Evolutionary conservation across 2,888 invertebrate species (phyloP).

Genomic region (Phorcus lineatus): DNA sequence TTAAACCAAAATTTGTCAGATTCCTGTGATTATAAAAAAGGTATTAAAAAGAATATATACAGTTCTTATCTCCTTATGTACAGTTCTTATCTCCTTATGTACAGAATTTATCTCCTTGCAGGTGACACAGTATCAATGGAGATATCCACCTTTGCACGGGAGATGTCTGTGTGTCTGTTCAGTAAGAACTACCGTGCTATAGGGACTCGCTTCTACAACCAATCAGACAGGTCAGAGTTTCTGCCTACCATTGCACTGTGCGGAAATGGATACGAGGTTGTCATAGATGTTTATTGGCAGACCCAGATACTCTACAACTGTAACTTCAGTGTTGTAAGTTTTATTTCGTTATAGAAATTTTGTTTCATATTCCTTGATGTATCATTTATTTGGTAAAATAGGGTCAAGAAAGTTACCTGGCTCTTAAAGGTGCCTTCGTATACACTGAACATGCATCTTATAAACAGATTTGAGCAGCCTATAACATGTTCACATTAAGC

Average conservation of each 20-base stretch:
- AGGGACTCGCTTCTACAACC: conserved; percentile 63
- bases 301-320: conserved; percentile 59
- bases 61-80: too few species aligned
- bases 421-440: too few species aligned
- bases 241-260: conserved; percentile 69
- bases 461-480: not conserved
- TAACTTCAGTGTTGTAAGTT: conserved; percentile 57
- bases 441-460: too few species aligned
- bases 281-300: conserved; percentile 67
- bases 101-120: conserved; percentile 29
- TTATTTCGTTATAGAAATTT: not conserved
- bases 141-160: conserved; percentile 56
- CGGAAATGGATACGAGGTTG: conserved; percentile 68
- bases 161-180: conserved; percentile 63
- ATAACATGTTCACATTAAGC: not conserved
- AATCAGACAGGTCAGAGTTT: conserved; percentile 50
- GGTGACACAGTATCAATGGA: conserved; percentile 67
- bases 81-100: too few species aligned
- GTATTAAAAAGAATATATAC: too few species aligned
- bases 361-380: too few species aligned
- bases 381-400: not conserved
- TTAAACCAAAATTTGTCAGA: too few species aligned
- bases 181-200: conserved; percentile 65
- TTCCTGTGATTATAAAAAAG: too few species aligned
- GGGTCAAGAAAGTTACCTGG: too few species aligned